Conservation (phyloP, 2,113 vertebrate genomes). For the Arenaria interpres region DNA sequence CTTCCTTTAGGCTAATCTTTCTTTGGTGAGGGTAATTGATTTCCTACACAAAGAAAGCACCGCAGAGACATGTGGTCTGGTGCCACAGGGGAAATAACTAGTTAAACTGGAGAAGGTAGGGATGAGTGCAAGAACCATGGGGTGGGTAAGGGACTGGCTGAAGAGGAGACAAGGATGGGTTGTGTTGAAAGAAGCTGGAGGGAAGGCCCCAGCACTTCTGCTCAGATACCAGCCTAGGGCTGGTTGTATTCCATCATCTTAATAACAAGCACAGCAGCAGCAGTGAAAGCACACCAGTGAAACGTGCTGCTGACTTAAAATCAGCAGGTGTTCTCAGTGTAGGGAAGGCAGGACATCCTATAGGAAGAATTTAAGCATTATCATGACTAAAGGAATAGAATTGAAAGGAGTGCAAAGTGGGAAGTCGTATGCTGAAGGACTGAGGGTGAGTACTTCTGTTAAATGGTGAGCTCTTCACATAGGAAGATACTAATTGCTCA, state of each 20-base stretch:
- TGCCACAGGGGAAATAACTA: background rate
- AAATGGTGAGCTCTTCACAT: background rate
- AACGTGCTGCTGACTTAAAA: background rate
- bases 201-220: background rate
- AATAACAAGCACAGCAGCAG: background rate
- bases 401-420: background rate
- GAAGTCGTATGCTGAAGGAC: background rate
- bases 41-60: background rate
- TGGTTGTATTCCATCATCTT: background rate
- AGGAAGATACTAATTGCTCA: background rate
- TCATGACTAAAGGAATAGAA: background rate
- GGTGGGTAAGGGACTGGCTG: background rate
- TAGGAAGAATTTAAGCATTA: background rate
- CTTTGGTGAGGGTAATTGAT: background rate
- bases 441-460: background rate
- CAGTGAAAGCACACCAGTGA: background rate
- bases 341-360: background rate
- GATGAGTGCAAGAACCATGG: background rate
- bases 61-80: fast-evolving
- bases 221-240: background rate
- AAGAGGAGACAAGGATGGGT: background rate
- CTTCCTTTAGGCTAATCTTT: background rate
- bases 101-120: background rate
- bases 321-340: background rate
- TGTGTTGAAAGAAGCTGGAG: background rate